phyloP scores from a whole-genome alignment of 2,797 vertebrate species.

The Acestrorhynchus altus region DNA sequence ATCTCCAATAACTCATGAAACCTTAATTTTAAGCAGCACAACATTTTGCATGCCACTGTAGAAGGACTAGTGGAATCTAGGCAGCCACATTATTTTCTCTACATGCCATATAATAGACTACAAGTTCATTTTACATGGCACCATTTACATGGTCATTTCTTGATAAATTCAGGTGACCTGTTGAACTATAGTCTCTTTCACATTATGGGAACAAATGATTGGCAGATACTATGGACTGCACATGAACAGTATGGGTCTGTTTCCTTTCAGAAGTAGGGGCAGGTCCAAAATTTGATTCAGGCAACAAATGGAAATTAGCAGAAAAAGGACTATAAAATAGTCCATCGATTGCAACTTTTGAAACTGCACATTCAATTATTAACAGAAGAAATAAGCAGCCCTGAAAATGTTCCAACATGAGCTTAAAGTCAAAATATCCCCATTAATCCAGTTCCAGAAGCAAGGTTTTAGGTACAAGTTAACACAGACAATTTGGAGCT shows the following conservation, averaged over 20 bases:
- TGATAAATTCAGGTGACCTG: background rate
- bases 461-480: conserved; percentile 18
- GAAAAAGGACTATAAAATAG: too few species aligned
- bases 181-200: background rate
- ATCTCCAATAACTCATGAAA: too few species aligned
- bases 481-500: conserved; percentile 28
- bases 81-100: background rate
- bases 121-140: background rate
- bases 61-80: background rate
- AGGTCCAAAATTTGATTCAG: background rate
- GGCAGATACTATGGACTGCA: background rate
- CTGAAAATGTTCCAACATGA: conserved; percentile 17
- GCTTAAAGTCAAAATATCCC: background rate
- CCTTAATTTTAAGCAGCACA: too few species aligned
- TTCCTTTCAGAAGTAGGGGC: conserved; percentile 7
- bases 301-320: too few species aligned
- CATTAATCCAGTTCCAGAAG: background rate
- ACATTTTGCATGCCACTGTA: too few species aligned
- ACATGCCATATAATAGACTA: background rate
- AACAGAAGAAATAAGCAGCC: conserved; percentile 20
- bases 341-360: too few species aligned
- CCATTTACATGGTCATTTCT: background rate
- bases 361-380: conserved; percentile 46
- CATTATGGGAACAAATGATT: background rate
- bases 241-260: background rate